These are phyloP conservation scores for Biston stratarius DNA, from an alignment of 2,888 invertebrate genomes.

Conservation along the genomic window DNA sequence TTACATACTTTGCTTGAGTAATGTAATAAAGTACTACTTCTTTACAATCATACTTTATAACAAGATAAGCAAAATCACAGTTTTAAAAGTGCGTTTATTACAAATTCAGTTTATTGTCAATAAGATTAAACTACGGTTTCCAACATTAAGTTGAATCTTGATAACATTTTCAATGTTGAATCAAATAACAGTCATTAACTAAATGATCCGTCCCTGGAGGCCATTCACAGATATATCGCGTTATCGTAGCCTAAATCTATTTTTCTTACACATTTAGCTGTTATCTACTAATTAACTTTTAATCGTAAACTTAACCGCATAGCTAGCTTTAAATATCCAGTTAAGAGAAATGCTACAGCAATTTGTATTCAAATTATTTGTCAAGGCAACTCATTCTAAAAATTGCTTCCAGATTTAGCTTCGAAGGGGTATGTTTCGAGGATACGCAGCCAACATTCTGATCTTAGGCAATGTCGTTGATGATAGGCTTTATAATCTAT, in stretches of 20 bases:
- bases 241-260: constrained; percentile 35
- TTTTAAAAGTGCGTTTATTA: no score
- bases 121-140: no score
- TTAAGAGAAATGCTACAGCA: constrained; percentile 68
- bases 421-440: constrained; percentile 70
- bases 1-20: neutral
- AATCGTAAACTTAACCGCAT: constrained; percentile 42
- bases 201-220: constrained; percentile 48
- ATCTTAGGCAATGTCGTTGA: constrained; percentile 63
- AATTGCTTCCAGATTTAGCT: constrained; percentile 82
- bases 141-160: constrained; percentile 19
- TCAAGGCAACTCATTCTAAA: constrained; percentile 77
- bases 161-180: constrained; percentile 55
- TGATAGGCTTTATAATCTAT: constrained; percentile 51
- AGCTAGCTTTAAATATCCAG: constrained; percentile 54
- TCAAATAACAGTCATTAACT: constrained; percentile 54
- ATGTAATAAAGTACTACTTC: neutral
- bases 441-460: constrained; percentile 61
- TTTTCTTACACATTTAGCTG: constrained; percentile 29
- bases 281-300: constrained; percentile 34
- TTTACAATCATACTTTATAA: no score
- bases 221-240: constrained; percentile 44
- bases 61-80: no score
- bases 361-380: constrained; percentile 82
- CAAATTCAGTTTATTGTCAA: no score